phyloP scores from a whole-genome alignment of 2,888 invertebrate species.

The Anoncus sp. region DNA sequence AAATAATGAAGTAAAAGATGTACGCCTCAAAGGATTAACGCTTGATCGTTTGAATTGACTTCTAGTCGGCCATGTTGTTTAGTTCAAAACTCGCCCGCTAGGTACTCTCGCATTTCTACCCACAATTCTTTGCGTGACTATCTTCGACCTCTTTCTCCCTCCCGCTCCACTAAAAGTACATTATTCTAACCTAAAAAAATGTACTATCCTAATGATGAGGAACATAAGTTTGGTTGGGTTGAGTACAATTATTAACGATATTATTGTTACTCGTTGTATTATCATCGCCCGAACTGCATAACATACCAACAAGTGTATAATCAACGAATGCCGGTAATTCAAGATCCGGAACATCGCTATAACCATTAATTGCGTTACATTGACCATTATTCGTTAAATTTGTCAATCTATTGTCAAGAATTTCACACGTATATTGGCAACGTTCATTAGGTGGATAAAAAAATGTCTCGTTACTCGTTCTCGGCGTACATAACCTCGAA shows the following conservation, averaged over 20 bases:
- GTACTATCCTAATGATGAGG: conserved; percentile 78
- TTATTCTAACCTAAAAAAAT: background rate
- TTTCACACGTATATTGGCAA: conserved; percentile 80
- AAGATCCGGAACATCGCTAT: conserved; percentile 72
- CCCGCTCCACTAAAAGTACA: background rate
- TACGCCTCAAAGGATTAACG: too few relatives aligned
- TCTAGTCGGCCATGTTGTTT: background rate
- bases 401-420: conserved; percentile 77
- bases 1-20: too few relatives aligned
- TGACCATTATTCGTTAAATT: conserved; percentile 62
- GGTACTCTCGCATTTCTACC: background rate
- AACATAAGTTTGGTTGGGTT: conserved; percentile 76
- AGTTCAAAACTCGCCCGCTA: background rate
- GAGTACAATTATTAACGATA: conserved; percentile 71
- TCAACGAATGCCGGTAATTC: conserved; percentile 80
- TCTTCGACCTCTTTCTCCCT: background rate
- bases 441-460: conserved; percentile 77
- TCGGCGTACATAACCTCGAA: conserved; percentile 65
- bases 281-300: conserved; percentile 76
- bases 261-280: conserved; percentile 62
- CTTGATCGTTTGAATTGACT: background rate
- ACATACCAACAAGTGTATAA: conserved; percentile 81
- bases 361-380: conserved; percentile 48
- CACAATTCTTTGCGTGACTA: background rate
- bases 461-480: conserved; percentile 76